Percentiles rank a stretch among this genome's conserved stretches.
These are phyloP conservation scores for Drosophila eugracilis DNA, from an alignment of 1,140 invertebrate genomes.

Conservation along the genomic window DNA sequence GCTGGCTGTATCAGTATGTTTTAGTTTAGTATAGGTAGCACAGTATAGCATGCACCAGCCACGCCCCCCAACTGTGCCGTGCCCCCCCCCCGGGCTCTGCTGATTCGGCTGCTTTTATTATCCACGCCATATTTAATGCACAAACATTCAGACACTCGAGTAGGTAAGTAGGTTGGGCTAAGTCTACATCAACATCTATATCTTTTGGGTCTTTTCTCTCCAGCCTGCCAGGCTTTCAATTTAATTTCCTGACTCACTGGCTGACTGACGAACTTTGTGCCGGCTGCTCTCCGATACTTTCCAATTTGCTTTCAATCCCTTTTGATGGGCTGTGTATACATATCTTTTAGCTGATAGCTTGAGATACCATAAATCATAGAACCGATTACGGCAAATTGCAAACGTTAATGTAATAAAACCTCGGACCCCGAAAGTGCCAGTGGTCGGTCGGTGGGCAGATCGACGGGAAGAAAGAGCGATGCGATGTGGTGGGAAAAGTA, in stretches of 20 bases:
- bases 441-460: background rate
- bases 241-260: constrained; percentile 63
- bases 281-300: constrained; percentile 42
- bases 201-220: constrained; percentile 9
- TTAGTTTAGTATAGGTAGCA: constrained; percentile 7
- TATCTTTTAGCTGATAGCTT: constrained; percentile 41
- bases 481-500: constrained; percentile 54
- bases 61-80: constrained; percentile 9
- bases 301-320: constrained; percentile 42
- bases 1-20: background rate
- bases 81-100: constrained; percentile 7
- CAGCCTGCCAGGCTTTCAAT: constrained; percentile 67
- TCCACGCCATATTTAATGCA: constrained; percentile 77
- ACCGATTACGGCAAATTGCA: constrained; percentile 52
- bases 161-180: constrained; percentile 77
- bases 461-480: constrained; percentile 9
- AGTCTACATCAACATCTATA: constrained; percentile 28
- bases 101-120: constrained; percentile 71
- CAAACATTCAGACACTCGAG: constrained; percentile 79
- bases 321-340: constrained; percentile 31
- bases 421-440: constrained; percentile 38
- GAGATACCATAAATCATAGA: constrained; percentile 52
- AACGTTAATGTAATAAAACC: constrained; percentile 59
- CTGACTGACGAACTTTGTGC: constrained; percentile 65
- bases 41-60: constrained; percentile 45